Evolutionary conservation across 2,113 vertebrate genomes (phyloP), one percentile per base, ranked within the genome.

Genomic region (Myanophis thanlyinensis): DNA sequence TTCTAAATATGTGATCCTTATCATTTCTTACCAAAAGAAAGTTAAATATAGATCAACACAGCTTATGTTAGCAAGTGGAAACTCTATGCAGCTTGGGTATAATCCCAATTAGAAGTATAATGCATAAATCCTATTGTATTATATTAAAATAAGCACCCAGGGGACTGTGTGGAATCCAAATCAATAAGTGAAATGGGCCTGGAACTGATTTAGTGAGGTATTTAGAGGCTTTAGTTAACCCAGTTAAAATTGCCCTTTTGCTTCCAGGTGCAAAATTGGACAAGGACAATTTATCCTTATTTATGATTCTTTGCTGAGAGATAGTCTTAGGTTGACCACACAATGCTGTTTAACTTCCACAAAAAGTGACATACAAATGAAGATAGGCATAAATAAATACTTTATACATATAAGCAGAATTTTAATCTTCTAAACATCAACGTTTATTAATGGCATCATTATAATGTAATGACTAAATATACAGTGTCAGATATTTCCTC

Each of bases 271-370:
- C 22, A 23, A 56, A 56, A 56, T 56, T 56, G 53, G 22, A 56
- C 53, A 56, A 8, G 53, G 53, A 1, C 22, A 56, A 56, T 56
- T 56, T 56, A 56, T 56, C 23, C 22, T 56, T 56, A 56, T 23
- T 25, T 56, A 22, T 56, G 22, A 56, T 25, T 2, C 23, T 23
- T 56, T 56, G 53, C 22, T 23, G 53, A 54, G 93, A 48, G 90
- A n/a, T n/a, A 90, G 91, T 91, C 47, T 54, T 73, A 86, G 96
- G 90, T 52, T 93, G 87, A 47, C 93, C 92, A 94, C 95, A n/a
- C 89, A 92, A 20, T 93, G 44, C 40, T 93, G 95, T 89, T 91
- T 91, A 88, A 3, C n/a, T 87, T 54, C 15, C 20, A 67, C 0
- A 59, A 67, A 93, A 96, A 84, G 59, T 88, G 48, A 15, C 51